Evolutionary conservation across 1,140 invertebrate species (phyloP).

Genomic region (Drosophila grimshawi): DNA sequence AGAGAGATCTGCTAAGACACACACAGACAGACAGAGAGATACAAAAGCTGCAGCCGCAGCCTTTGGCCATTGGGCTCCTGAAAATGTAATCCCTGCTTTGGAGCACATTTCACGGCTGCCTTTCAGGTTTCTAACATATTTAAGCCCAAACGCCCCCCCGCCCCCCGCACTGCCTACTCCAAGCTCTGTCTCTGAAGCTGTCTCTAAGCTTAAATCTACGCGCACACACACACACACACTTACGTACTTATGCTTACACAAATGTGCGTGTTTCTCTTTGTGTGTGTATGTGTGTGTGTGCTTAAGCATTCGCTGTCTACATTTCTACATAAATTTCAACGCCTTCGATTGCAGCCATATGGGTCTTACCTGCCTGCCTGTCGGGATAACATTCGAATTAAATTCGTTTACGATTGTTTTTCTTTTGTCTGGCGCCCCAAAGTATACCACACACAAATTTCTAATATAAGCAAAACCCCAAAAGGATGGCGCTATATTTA

Average conservation of each 20-base stretch:
- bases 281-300: slow-evolving; percentile 1
- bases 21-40: slow-evolving; percentile 23
- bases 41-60: background rate
- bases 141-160: slow-evolving; percentile 21
- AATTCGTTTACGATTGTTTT: background rate
- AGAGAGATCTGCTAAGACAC: slow-evolving; percentile 29
- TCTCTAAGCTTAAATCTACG: slow-evolving; percentile 5
- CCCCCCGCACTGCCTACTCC: background rate
- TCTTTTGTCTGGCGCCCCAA: background rate
- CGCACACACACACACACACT: background rate
- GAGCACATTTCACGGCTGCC: slow-evolving; percentile 35
- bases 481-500: background rate
- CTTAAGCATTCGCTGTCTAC: background rate
- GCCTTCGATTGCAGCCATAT: slow-evolving; percentile 23
- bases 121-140: slow-evolving; percentile 19
- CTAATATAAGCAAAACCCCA: background rate
- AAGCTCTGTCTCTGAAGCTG: background rate
- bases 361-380: slow-evolving; percentile 6
- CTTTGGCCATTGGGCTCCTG: slow-evolving; percentile 1
- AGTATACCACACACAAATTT: slow-evolving; percentile 10
- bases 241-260: background rate
- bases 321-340: slow-evolving; percentile 32
- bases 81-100: slow-evolving; percentile 32
- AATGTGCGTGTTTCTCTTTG: background rate
- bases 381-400: slow-evolving; percentile 1